phyloP scores from a whole-genome alignment of 2,888 invertebrate species.

The Micropterix aruncella region DNA sequence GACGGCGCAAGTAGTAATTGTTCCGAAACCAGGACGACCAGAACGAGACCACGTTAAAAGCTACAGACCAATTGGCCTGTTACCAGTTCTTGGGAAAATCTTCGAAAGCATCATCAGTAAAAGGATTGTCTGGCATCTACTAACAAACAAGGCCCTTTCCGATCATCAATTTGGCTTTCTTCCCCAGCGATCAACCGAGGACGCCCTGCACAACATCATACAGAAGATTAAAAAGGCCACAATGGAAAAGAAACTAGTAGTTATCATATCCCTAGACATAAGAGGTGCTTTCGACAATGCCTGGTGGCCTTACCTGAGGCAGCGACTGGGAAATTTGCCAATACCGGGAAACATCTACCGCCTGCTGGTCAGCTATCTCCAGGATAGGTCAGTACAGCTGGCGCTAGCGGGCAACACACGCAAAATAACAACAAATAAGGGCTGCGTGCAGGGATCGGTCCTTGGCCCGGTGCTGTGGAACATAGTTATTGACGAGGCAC shows the following conservation, averaged over 20 bases:
- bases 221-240: neutral
- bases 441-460: neutral
- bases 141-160: neutral
- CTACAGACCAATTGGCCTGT: neutral
- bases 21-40: neutral
- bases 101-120: neutral
- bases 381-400: neutral
- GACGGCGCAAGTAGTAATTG: neutral
- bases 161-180: neutral
- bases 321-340: neutral
- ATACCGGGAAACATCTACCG: neutral
- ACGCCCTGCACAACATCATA: neutral
- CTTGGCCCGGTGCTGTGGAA: neutral
- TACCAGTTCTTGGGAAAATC: neutral
- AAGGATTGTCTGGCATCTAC: neutral
- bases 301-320: neutral
- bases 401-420: neutral
- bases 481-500: neutral
- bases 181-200: neutral
- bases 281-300: neutral
- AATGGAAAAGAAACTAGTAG: neutral
- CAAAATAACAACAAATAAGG: neutral
- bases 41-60: neutral
- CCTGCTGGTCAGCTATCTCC: neutral
- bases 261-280: neutral